These are phyloP conservation scores for Chaetogeoica ovagalla DNA, from an alignment of 2,888 invertebrate genomes.

Conservation along the genomic window DNA sequence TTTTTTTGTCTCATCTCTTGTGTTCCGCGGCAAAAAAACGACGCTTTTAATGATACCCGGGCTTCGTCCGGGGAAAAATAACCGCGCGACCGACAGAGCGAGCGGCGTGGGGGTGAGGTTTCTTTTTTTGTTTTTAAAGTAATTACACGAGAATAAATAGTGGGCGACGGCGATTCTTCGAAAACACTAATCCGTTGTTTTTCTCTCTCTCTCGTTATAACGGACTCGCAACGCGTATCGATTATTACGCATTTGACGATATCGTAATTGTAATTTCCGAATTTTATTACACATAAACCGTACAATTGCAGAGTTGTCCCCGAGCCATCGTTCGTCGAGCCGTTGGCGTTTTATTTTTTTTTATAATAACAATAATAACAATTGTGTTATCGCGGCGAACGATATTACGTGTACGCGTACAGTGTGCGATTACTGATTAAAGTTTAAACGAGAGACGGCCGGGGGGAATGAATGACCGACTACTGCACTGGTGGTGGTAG, in stretches of 20 bases:
- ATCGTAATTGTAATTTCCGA: not conserved
- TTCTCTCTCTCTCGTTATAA: not conserved
- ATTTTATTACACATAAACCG: not conserved
- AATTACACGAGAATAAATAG: slow-evolving; percentile 28
- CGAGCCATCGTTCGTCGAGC: not conserved
- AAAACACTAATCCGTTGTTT: slow-evolving; percentile 4
- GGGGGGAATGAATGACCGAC: not conserved
- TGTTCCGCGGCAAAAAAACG: not conserved
- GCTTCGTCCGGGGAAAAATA: slow-evolving; percentile 20
- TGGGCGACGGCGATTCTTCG: not conserved
- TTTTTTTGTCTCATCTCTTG: slow-evolving; percentile 5
- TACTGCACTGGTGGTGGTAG: slow-evolving; percentile 10
- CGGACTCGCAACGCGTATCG: not conserved
- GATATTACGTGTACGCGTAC: not conserved
- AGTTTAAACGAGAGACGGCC: slow-evolving; percentile 32
- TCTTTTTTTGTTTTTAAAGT: not conserved
- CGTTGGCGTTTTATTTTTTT: not conserved
- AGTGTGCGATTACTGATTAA: slow-evolving; percentile 18
- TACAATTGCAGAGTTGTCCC: slow-evolving; percentile 26
- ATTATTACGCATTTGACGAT: not conserved
- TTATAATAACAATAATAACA: not conserved
- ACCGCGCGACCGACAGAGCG: not conserved
- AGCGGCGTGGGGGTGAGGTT: no score
- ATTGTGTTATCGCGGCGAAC: slow-evolving; percentile 7
- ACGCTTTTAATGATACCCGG: slow-evolving; percentile 4